phyloP scores from a whole-genome alignment of 2,888 invertebrate genomes.

The Chrysotoxum bicinctum region DNA sequence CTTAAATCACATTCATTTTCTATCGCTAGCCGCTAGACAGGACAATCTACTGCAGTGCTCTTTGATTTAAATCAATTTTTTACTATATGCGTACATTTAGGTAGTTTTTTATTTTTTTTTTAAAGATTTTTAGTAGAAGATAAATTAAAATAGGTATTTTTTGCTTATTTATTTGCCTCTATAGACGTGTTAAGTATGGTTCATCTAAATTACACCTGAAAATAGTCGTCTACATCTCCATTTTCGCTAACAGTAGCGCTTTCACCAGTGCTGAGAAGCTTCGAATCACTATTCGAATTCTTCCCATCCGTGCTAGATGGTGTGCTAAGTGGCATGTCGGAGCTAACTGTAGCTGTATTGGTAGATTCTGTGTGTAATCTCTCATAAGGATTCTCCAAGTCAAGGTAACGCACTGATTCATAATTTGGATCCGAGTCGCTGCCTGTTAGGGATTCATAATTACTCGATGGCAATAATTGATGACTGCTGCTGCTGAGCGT shows the following conservation, averaged over 20 bases:
- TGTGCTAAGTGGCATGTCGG: conserved; percentile 64
- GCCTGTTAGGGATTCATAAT: conserved; percentile 90
- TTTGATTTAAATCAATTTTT: conserved; percentile 21
- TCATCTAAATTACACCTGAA: conserved; percentile 79
- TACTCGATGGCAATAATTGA: conserved; percentile 85
- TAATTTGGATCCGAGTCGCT: conserved; percentile 93
- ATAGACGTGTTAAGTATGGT: conserved; percentile 56
- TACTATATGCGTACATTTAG: neutral
- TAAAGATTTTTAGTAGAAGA: conserved; percentile 21
- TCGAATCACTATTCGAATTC: conserved; percentile 58
- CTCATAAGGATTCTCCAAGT: conserved; percentile 88
- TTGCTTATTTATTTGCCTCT: conserved; percentile 63
- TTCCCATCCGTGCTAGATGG: conserved; percentile 62
- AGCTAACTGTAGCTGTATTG: conserved; percentile 72
- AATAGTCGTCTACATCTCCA: conserved; percentile 81
- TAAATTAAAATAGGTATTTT: conserved; percentile 18
- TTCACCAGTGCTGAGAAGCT: conserved; percentile 55
- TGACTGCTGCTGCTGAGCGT: conserved; percentile 78
- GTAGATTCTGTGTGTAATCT: conserved; percentile 82
- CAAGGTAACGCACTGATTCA: conserved; percentile 90
- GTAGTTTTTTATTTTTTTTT: conserved; percentile 11
- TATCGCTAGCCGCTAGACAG: conserved; percentile 50
- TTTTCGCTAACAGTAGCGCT: conserved; percentile 74
- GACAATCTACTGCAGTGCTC: conserved; percentile 42
- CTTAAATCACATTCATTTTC: conserved; percentile 66